phyloP scores from a whole-genome alignment of 2,888 invertebrate species.

The Oithona nana region DNA sequence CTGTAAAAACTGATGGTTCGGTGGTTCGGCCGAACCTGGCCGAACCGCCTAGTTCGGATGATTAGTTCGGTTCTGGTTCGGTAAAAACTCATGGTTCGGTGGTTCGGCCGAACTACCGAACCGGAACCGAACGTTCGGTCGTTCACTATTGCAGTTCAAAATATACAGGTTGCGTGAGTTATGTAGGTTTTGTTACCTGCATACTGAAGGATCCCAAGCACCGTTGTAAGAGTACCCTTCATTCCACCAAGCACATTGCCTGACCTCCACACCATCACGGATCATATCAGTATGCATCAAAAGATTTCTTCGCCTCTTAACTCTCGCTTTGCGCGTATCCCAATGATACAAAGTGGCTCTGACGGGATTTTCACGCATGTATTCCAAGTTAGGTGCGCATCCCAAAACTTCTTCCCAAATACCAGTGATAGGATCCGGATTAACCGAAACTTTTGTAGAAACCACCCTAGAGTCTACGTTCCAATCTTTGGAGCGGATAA shows the following conservation, averaged over 20 bases:
- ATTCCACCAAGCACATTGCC: conserved; percentile 16
- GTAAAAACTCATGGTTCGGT: no score
- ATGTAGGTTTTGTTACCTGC: no score
- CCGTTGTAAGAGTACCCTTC: conserved; percentile 5
- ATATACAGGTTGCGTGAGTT: no score
- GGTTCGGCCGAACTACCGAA: no score
- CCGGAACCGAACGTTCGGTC: no score
- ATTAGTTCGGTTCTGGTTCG: no score
- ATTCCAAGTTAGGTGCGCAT: conserved; percentile 1
- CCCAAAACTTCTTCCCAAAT: background rate
- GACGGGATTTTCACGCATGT: conserved; percentile 11
- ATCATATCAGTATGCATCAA: background rate
- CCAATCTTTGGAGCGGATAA: background rate
- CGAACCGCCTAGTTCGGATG: no score
- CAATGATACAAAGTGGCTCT: conserved; percentile 10
- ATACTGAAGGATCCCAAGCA: conserved; percentile 12
- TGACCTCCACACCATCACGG: conserved; percentile 3
- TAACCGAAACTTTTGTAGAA: background rate
- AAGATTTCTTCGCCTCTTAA: background rate
- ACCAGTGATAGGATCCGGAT: background rate
- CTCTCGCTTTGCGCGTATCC: background rate
- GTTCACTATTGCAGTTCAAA: no score
- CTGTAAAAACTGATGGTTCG: no score
- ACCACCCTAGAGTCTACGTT: conserved; percentile 10
- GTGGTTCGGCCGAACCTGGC: no score